A percentile compares a stretch with the other conserved stretches of the same genome.
Evolutionary conservation across 2,113 vertebrate genomes (phyloP).

Genomic region (Choloepus hoffmanni): DNA sequence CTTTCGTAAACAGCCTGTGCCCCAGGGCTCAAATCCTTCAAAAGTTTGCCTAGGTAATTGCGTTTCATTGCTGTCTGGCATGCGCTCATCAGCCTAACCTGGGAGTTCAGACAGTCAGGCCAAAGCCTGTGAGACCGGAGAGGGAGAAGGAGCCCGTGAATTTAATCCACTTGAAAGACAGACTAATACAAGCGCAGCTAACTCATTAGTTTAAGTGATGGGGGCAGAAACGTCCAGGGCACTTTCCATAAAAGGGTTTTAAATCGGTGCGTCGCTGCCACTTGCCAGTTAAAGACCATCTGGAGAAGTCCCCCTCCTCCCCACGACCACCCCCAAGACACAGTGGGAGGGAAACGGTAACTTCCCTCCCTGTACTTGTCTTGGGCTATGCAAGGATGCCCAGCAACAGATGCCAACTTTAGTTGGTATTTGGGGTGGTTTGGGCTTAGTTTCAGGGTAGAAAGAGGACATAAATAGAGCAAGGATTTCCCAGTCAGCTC

Average conservation of each 20-base stretch:
- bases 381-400: background rate
- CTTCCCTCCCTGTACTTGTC: background rate
- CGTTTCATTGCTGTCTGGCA: constrained; percentile 80
- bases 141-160: constrained; percentile 38
- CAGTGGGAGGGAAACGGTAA: background rate
- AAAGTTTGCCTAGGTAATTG: constrained; percentile 86
- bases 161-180: constrained; percentile 81
- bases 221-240: constrained; percentile 66
- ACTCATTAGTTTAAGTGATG: constrained; percentile 65
- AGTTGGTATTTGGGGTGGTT: background rate
- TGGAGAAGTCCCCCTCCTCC: background rate
- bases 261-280: background rate
- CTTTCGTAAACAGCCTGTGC: constrained; percentile 85
- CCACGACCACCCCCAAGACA: background rate
- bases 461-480: too few relatives aligned
- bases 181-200: constrained; percentile 66
- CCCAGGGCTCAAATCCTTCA: constrained; percentile 84
- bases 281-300: constrained; percentile 36
- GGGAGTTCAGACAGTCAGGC: constrained; percentile 77
- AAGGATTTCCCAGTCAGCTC: background rate
- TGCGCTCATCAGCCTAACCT: constrained; percentile 78
- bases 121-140: constrained; percentile 74
- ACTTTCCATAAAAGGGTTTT: constrained; percentile 72
- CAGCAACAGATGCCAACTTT: background rate
- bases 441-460: background rate